Base-by-base conservation (phyloP, 2,797 vertebrate species). In the Menidia menidia region DNA sequence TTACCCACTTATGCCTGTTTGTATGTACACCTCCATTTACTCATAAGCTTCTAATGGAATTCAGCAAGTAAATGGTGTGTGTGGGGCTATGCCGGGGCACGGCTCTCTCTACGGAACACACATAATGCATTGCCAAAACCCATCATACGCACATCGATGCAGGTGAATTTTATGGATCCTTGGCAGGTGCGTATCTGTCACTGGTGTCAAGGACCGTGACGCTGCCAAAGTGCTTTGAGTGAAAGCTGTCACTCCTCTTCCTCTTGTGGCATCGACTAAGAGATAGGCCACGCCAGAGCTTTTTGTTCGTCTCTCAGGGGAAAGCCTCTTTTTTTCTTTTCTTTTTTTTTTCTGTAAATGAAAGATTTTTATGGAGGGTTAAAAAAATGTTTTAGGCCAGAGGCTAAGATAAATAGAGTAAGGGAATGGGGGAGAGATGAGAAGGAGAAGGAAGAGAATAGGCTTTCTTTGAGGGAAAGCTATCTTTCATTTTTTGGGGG, bases 151-250 rank as follows among this genome's bases (percentile, higher is more conserved):
- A 71, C 59, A 60, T 25, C 71, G 14, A 45, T 16, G 25, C 10
- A 54, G 19, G 18, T 25, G 58, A 33, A 64, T 78, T 55, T 64
- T 51, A 54, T 55, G 32, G 19, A 72, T 75, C 25, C n/a, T 25
- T 85, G 85, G 81, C 85, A 85, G 87, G 85, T 87, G 81, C 73
- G 84, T 52, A 15, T 77, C 69, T 78, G 80, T 88, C 69, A 48
- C 63, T 78, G 71, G 76, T 89, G 85, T 88, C 82, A 82, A 52
- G 48, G 45, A 80, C 62, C 77, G 56, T 65, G 66, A 74, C 9
- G 13, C 54, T 54, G 57, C 73, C 69, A 69, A 73, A 75, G 57
- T 65, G 75, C 63, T 66, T 73, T 81, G 59, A 82, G 61, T 84
- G 76, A 87, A 61, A 48, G 64, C 84, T 89, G 86, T 89, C 91